Evolutionary conservation across 2,888 invertebrate species (phyloP).

Genomic region (Epinotia ramella): DNA sequence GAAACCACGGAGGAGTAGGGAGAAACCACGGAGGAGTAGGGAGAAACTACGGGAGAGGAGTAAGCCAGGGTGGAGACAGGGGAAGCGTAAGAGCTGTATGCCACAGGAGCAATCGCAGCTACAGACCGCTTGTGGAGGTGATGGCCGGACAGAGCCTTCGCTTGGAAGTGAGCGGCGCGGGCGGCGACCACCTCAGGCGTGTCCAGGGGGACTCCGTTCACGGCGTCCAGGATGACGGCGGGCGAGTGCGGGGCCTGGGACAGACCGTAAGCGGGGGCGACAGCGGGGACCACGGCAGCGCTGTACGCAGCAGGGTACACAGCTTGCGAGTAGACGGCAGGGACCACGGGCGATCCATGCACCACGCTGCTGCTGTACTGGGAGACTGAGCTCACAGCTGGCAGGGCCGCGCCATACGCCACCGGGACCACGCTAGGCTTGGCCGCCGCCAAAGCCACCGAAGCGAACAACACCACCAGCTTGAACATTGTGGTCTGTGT

Average conservation of each 20-base stretch:
- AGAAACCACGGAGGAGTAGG: slow-evolving; percentile 49
- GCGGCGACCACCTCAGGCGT: slow-evolving; percentile 82
- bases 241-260: slow-evolving; percentile 75
- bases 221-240: slow-evolving; percentile 75
- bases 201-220: slow-evolving; percentile 78
- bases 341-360: slow-evolving; percentile 61
- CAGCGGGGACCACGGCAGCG: slow-evolving; percentile 60
- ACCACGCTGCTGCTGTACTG: slow-evolving; percentile 63
- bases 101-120: slow-evolving; percentile 50
- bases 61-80: slow-evolving; percentile 61
- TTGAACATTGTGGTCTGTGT: slow-evolving; percentile 83
- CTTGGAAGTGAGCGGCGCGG: slow-evolving; percentile 76
- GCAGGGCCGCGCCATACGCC: slow-evolving; percentile 63
- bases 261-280: slow-evolving; percentile 58
- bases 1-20: slow-evolving; percentile 48
- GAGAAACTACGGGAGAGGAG: slow-evolving; percentile 49
- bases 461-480: slow-evolving; percentile 87
- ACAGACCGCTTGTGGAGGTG: slow-evolving; percentile 70
- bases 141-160: slow-evolving; percentile 76
- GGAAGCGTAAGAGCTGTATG: slow-evolving; percentile 65
- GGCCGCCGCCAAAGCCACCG: slow-evolving; percentile 85
- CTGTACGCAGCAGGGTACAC: slow-evolving; percentile 58
- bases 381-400: slow-evolving; percentile 60
- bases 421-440: slow-evolving; percentile 70
- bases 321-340: slow-evolving; percentile 54